Conservation (phyloP, 2,888 invertebrate genomes). For the Cryptops parisi region DNA sequence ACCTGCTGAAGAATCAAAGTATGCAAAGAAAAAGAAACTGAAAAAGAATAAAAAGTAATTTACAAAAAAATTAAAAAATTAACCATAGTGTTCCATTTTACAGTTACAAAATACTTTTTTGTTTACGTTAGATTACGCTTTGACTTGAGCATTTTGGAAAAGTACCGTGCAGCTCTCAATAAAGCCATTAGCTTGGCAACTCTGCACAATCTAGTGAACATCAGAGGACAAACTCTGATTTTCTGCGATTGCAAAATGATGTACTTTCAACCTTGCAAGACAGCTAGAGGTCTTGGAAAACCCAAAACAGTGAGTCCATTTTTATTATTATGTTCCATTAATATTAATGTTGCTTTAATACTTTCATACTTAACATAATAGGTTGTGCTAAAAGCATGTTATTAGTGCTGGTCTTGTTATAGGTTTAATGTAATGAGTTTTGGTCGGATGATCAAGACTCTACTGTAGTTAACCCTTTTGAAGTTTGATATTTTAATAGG, state of each 20-base stretch:
- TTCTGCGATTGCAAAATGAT: conserved; percentile 27
- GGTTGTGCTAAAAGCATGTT: too few relatives aligned
- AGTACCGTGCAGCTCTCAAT: conserved; percentile 33
- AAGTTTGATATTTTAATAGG: too few relatives aligned
- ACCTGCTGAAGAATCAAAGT: background rate
- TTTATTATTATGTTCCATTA: too few relatives aligned
- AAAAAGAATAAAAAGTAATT: background rate
- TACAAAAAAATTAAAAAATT: background rate
- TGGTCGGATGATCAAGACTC: too few relatives aligned
- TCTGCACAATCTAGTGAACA: conserved; percentile 33
- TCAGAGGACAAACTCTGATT: conserved; percentile 32
- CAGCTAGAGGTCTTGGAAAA: conserved; percentile 30
- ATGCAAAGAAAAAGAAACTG: background rate
- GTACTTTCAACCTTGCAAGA: conserved; percentile 26
- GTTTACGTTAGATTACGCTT: too few relatives aligned
- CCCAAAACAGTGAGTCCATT: conserved; percentile 29
- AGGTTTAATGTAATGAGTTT: too few relatives aligned
- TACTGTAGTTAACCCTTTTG: too few relatives aligned
- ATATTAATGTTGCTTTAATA: too few relatives aligned
- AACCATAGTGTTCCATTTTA: conserved; percentile 1
- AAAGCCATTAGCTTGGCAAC: conserved; percentile 35
- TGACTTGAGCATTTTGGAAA: conserved; percentile 24
- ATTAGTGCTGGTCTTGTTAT: too few relatives aligned
- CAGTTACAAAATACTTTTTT: background rate
- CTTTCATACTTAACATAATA: too few relatives aligned